Evolutionary conservation across 2,113 vertebrate species (phyloP), one percentile per base, ranked within the genome.

Genomic region (Apus apus): DNA sequence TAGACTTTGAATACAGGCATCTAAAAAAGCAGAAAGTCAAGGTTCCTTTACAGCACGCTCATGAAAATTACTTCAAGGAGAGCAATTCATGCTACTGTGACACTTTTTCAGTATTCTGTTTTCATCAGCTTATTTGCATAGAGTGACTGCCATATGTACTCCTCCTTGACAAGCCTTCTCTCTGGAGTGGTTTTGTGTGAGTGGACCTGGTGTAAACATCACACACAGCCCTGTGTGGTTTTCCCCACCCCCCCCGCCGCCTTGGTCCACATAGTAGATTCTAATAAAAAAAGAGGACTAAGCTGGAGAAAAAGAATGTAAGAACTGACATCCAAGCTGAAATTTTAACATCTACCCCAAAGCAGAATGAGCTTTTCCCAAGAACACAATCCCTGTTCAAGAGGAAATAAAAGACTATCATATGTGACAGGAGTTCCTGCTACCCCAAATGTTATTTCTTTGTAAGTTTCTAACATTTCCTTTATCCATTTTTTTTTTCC

Each of bases 161-260:
- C 11, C 27, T 76, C 14, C 29, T 64, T 64, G 64, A 76, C 1
- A 2, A 57, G 9, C 43, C 14, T 51, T 77, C 17, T 51, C 12
- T 51, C 50, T 64, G 14, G n/a, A 75, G 16, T 34, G 13, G 30
- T 71, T 57, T 48, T 78, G 26, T 84, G 57, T 51, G 32, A 65
- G 88, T 23, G 32, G 50, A 58, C 34, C 17, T 30, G 25, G n/a
- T 34, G 15, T 57, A 53, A 91, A 61, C 29, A 45, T 18, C 17
- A 79, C 12, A 20, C 21, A 4, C 21, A 7, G 15, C 2, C 5
- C 5, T 1, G 0, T 1, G 9, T 38, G 27, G 56, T 1, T 16
- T 1, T 1, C 38, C 38, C 38, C 38, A 8, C 38, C 38, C 38
- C 38, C 38, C 38, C 38, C 38, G n/a, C n/a, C n/a, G n/a, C 2